phyloP scores from a whole-genome alignment of 2,888 invertebrate genomes.

The Ophion obscuratus region DNA sequence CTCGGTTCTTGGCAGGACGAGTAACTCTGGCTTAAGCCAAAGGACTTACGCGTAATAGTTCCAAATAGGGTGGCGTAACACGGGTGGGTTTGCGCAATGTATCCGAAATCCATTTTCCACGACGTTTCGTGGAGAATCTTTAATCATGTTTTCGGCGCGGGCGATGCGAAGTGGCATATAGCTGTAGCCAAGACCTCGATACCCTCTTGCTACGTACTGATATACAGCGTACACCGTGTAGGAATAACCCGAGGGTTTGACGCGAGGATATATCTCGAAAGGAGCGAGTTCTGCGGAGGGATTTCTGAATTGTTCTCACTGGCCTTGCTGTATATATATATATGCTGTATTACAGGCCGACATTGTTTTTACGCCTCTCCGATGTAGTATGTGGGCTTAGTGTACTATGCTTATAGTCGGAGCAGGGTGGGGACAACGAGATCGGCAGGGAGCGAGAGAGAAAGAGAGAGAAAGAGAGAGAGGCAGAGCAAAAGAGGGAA shows the following conservation, averaged over 20 bases:
- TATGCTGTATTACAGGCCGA: conserved; percentile 16
- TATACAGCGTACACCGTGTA: conserved; percentile 29
- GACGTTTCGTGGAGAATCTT: conserved; percentile 76
- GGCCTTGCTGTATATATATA: conserved; percentile 22
- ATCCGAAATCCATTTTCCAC: conserved; percentile 83
- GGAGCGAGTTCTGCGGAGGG: conserved; percentile 62
- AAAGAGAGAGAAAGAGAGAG: conserved; percentile 13
- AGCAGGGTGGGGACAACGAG: conserved; percentile 20
- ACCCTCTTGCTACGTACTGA: conserved; percentile 13
- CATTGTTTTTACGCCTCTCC: conserved; percentile 63
- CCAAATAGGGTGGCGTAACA: conserved; percentile 82
- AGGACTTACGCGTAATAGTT: conserved; percentile 81
- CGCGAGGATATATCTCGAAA: conserved; percentile 56
- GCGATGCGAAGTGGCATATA: conserved; percentile 53
- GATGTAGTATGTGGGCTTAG: conserved; percentile 30
- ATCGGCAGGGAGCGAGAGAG: background rate
- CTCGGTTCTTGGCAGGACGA: conserved; percentile 67
- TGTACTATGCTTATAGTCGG: conserved; percentile 21
- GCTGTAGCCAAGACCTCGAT: conserved; percentile 1
- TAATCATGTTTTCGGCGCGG: conserved; percentile 80
- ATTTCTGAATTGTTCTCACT: conserved; percentile 57
- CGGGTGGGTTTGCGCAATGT: conserved; percentile 65
- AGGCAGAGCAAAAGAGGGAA: conserved; percentile 1
- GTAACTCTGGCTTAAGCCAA: conserved; percentile 76
- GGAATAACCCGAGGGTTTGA: conserved; percentile 61